Conservation (phyloP, 2,888 invertebrate species). For the Caprella mutica region DNA sequence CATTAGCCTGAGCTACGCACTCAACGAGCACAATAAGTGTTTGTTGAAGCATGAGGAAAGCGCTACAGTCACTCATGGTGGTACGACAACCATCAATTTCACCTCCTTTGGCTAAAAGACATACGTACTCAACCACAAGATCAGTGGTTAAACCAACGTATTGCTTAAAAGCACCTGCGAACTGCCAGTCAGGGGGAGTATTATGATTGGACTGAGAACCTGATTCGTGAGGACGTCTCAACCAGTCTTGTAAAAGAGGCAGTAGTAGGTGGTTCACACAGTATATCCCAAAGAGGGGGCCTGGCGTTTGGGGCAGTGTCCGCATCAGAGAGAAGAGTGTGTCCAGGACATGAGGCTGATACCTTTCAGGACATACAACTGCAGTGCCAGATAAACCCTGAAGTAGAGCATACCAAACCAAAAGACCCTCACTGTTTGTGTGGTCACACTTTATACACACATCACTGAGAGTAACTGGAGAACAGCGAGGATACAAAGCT, state of each 20-base stretch:
- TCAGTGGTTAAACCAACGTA: slow-evolving; percentile 88
- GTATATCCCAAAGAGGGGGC: slow-evolving; percentile 76
- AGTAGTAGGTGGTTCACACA: slow-evolving; percentile 82
- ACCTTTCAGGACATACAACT: slow-evolving; percentile 57
- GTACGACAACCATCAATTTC: too few relatives aligned
- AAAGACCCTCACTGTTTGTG: slow-evolving; percentile 43
- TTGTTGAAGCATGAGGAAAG: slow-evolving; percentile 59
- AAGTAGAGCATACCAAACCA: slow-evolving; percentile 78
- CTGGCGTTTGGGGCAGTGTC: slow-evolving; percentile 65
- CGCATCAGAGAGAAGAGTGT: slow-evolving; percentile 71
- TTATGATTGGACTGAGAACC: slow-evolving; percentile 76
- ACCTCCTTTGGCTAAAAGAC: too few relatives aligned
- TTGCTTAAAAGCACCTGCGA: slow-evolving; percentile 84
- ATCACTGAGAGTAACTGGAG: neutral
- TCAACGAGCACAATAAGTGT: slow-evolving; percentile 73
- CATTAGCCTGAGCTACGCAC: slow-evolving; percentile 78
- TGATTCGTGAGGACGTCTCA: slow-evolving; percentile 53
- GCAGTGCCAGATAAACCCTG: slow-evolving; percentile 55
- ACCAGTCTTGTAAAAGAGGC: slow-evolving; percentile 87
- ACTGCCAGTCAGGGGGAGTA: slow-evolving; percentile 56
- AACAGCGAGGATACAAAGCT: neutral
- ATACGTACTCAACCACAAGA: slow-evolving; percentile 73
- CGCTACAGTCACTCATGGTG: too few relatives aligned
- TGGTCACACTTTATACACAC: slow-evolving; percentile 2
- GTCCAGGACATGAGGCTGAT: slow-evolving; percentile 77